phyloP scores from a whole-genome alignment of 2,113 vertebrate species.

The Megalops atlanticus region DNA sequence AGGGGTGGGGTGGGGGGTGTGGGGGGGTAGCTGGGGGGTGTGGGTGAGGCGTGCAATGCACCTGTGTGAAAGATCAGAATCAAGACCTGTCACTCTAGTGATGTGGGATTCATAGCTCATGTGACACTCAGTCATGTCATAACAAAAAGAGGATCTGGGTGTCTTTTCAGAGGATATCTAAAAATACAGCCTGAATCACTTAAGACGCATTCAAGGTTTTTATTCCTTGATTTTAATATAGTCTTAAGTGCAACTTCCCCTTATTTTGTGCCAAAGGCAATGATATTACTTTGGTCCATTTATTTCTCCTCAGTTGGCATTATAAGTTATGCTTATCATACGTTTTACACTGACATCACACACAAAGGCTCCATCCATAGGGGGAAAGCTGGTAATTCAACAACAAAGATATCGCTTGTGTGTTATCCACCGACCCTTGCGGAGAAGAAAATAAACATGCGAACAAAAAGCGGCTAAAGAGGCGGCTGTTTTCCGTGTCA shows the following conservation, averaged over 20 bases:
- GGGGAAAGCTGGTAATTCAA: neutral
- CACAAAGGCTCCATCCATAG: neutral
- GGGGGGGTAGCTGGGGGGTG: neutral
- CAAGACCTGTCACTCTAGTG: neutral
- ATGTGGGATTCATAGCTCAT: neutral
- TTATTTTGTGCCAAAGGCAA: neutral
- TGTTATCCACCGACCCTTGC: neutral
- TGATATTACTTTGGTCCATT: neutral
- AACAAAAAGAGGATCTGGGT: conserved; percentile 9
- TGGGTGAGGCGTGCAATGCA: neutral
- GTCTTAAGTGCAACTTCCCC: neutral
- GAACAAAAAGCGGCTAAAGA: neutral
- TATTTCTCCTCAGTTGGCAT: conserved; percentile 1
- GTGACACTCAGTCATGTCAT: conserved; percentile 5
- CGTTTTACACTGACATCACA: neutral
- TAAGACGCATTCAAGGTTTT: neutral
- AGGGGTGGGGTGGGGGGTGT: neutral
- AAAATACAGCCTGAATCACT: conserved; percentile 22
- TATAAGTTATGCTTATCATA: neutral
- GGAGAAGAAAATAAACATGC: neutral
- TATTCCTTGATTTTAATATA: neutral
- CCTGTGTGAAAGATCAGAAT: neutral
- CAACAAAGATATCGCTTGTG: neutral
- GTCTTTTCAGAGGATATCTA: neutral
- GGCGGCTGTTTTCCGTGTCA: conserved; percentile 13